Evolutionary conservation across 2,888 invertebrate species (phyloP).

Genomic region (Synanthedon formicaeformis): DNA sequence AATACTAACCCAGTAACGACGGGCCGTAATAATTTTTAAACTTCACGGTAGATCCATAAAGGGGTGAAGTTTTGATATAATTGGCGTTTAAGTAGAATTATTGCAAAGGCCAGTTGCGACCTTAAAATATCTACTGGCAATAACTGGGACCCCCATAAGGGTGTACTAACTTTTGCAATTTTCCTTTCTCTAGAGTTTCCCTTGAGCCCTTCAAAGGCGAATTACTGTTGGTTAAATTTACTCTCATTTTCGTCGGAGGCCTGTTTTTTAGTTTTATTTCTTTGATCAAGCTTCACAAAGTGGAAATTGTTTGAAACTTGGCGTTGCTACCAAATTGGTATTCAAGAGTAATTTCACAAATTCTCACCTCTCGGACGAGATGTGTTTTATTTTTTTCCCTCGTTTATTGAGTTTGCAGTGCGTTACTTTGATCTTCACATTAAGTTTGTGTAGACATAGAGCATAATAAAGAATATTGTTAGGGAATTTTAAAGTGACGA

Average conservation of each 20-base stretch:
- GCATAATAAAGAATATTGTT: too few species aligned
- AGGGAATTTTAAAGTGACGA: too few species aligned
- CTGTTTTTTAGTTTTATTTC: slow-evolving; percentile 66
- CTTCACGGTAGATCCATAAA: slow-evolving; percentile 10
- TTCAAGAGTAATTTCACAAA: slow-evolving; percentile 56
- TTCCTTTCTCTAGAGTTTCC: slow-evolving; percentile 48
- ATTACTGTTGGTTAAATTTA: slow-evolving; percentile 67
- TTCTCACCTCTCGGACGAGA: slow-evolving; percentile 41
- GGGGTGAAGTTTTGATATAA: slow-evolving; percentile 25
- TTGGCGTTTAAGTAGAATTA: slow-evolving; percentile 26
- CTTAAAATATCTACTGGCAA: slow-evolving; percentile 38
- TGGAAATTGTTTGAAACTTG: slow-evolving; percentile 62
- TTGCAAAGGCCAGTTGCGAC: slow-evolving; percentile 22
- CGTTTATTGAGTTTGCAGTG: not conserved
- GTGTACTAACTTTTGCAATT: slow-evolving; percentile 65
- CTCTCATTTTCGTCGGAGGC: slow-evolving; percentile 54
- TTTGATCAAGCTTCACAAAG: slow-evolving; percentile 63
- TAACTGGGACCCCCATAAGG: slow-evolving; percentile 52
- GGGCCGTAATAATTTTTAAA: slow-evolving; percentile 3
- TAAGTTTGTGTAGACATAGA: not conserved
- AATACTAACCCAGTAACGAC: not conserved
- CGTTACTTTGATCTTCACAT: not conserved
- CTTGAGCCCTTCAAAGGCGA: slow-evolving; percentile 59
- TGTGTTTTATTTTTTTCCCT: not conserved
- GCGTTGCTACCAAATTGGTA: slow-evolving; percentile 48